These are phyloP conservation scores for Calcarius ornatus DNA, from an alignment of 2,113 vertebrate species.

Conservation along the genomic window DNA sequence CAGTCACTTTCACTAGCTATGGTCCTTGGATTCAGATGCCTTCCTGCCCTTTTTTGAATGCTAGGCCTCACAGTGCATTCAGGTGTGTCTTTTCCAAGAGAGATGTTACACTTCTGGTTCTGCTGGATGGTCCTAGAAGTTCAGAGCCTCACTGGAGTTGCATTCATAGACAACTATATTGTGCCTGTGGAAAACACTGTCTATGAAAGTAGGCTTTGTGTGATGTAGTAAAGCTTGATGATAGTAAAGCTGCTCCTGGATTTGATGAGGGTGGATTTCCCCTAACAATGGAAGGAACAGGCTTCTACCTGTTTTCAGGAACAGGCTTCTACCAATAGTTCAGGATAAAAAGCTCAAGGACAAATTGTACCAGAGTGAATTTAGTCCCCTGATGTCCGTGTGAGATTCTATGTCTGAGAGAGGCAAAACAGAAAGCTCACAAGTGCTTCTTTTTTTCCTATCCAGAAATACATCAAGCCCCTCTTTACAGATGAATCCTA, in stretches of 20 bases:
- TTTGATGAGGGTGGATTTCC: background rate
- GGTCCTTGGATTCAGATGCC: background rate
- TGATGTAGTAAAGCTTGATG: background rate
- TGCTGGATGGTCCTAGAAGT: background rate
- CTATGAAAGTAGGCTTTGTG: background rate
- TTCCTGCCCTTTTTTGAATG: background rate
- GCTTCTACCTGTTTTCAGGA: background rate
- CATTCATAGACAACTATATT: background rate
- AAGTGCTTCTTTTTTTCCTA: background rate
- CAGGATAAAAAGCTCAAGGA: background rate
- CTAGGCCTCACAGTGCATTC: background rate
- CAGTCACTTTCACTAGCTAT: background rate
- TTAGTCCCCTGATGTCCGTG: accelerated
- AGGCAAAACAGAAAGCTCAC: background rate
- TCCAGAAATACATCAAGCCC: slow-evolving; percentile 91
- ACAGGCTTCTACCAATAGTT: background rate
- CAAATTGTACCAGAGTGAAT: background rate
- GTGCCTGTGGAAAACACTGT: background rate
- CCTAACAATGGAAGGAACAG: background rate
- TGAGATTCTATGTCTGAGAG: background rate
- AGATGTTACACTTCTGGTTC: background rate
- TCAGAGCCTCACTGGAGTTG: background rate
- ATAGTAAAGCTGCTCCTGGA: background rate
- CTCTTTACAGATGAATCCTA: slow-evolving; percentile 94
- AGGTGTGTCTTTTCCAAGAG: background rate